Evolutionary conservation across 64 coral and sea anemone species (phyloP), one percentile per base, ranked within the genome.

Genomic region (Acropora yongei): DNA sequence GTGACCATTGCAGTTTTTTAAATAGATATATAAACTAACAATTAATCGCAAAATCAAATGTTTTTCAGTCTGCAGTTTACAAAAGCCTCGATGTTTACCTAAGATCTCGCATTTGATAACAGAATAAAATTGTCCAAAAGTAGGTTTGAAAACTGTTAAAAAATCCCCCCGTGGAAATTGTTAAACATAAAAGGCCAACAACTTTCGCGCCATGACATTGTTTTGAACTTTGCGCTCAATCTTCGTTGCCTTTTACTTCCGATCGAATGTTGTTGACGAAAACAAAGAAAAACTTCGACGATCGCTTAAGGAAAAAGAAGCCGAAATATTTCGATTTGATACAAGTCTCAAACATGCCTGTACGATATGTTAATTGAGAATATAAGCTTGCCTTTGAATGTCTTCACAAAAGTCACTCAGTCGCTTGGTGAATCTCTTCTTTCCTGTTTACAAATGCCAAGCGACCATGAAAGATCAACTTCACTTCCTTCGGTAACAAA

Each of bases 381-480:
- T 72, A 85, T 85, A 85, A 1, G 51, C 51, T 55, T 55, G 51
- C 82, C 82, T 85, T 61, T 65, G 49, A 18, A 44, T 84, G 47
- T 84, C 13, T 44, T 12, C 30, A 42, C 19, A 8, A 53, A 47
- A 44, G 65, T 13, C 57, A 30, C 79, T 57, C 55, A 17, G 82
- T 12, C 68, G 65, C 82, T 18, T 47, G 12, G 14, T 71, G 20
- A 4, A 8, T 63, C 18, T 4, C 13, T 20, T 18, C 44, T 85
- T 85, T 85, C 63, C 82, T 85, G 82, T 85, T 85, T 85, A 68
- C 41, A 14, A 45, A 44, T 43, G 11, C 44, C 18, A 46, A 78
- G 16, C 75, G 44, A 75, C 57, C 40, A 19, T 6, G 58, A 49
- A 68, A 16, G 17, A 12, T 18, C 5, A 48, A 85, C 16, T 19